Percentiles rank a stretch among this genome's conserved stretches.
These are phyloP conservation scores for Molossus alvarezi DNA, from an alignment of 2,797 vertebrate genomes.

Conservation along the genomic window DNA sequence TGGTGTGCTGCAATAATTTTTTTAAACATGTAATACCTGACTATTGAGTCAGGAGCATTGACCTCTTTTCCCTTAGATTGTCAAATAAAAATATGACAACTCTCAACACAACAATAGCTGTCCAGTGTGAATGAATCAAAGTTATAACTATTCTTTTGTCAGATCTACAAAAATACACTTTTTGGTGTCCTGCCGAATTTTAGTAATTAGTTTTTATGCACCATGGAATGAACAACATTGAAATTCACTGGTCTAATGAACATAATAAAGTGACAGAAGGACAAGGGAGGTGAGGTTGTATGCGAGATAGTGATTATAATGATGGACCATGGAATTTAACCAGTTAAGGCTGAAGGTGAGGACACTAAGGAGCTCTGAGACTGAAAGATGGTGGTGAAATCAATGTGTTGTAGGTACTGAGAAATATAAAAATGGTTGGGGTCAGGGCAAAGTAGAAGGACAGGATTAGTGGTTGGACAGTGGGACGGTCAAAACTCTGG, in stretches of 20 bases:
- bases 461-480: not conserved
- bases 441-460: not conserved
- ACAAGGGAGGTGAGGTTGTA: not conserved
- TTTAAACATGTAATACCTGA: no score
- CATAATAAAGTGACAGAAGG: not conserved
- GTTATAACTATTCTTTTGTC: not conserved
- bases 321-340: not conserved
- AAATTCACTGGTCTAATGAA: not conserved
- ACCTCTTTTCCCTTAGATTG: no score
- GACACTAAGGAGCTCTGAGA: not conserved
- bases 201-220: not conserved
- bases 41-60: no score
- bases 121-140: not conserved
- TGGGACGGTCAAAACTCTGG: not conserved
- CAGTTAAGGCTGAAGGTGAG: not conserved
- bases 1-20: no score
- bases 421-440: not conserved
- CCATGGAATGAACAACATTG: not conserved
- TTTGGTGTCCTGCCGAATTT: no score
- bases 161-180: no score
- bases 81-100: not conserved
- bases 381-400: not conserved
- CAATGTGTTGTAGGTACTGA: not conserved
- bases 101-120: not conserved
- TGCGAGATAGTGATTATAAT: not conserved